Conservation (phyloP, 1,140 invertebrate genomes). For the Agrilus planipennis region DNA sequence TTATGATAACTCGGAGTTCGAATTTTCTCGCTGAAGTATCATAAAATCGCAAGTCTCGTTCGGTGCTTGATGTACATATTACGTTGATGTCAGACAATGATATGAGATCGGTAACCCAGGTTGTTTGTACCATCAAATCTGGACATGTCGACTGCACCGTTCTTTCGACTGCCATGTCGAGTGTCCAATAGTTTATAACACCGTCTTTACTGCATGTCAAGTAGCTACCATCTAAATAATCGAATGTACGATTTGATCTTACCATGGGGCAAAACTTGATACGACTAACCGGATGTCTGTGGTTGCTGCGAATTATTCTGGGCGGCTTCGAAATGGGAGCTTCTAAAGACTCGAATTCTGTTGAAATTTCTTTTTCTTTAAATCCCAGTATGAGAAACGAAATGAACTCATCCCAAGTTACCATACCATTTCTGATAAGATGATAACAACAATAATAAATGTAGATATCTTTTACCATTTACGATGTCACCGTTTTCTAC, state of each 20-base stretch:
- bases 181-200: constrained; percentile 55
- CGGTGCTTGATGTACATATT: constrained; percentile 52
- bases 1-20: constrained; percentile 46
- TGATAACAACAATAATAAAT: no score
- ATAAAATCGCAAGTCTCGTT: constrained; percentile 58
- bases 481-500: no score
- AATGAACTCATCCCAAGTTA: constrained; percentile 55
- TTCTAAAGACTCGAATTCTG: constrained; percentile 37
- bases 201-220: constrained; percentile 55
- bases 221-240: constrained; percentile 47
- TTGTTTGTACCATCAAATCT: constrained; percentile 40
- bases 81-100: constrained; percentile 57
- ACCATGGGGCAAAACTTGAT: constrained; percentile 47
- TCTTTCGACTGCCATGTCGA: constrained; percentile 47
- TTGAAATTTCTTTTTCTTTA: constrained; percentile 41
- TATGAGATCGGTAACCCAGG: constrained; percentile 52
- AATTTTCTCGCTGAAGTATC: constrained; percentile 57
- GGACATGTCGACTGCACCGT: constrained; percentile 46
- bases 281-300: constrained; percentile 46
- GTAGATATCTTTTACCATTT: neutral
- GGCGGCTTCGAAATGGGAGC: constrained; percentile 45
- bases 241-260: constrained; percentile 36
- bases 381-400: constrained; percentile 54
- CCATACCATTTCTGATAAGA: constrained; percentile 36
- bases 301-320: constrained; percentile 43